phyloP scores from a whole-genome alignment of 2,113 vertebrate genomes.

The Rhipidura dahli region DNA sequence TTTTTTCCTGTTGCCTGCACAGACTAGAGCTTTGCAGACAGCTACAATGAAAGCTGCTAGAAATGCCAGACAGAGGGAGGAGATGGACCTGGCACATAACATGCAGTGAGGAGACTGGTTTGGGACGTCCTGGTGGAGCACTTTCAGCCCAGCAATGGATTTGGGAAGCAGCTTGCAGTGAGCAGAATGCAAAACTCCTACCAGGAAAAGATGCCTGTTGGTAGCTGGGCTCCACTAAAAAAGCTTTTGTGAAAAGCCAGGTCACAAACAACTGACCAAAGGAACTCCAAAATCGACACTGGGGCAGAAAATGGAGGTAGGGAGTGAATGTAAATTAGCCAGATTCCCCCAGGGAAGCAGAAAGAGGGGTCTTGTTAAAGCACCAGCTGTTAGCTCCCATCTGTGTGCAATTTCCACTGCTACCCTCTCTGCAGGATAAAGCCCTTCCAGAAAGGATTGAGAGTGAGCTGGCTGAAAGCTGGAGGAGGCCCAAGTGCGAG shows the following conservation, averaged over 20 bases:
- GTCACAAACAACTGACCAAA: neutral
- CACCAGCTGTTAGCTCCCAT: constrained; percentile 23
- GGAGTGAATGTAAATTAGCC: neutral
- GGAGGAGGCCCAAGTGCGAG: constrained; percentile 4
- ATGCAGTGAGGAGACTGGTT: neutral
- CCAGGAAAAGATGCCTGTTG: neutral
- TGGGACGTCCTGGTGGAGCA: neutral
- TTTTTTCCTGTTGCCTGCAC: neutral
- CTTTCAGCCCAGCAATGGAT: neutral
- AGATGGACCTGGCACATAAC: neutral
- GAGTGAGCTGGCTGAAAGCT: neutral
- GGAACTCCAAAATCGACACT: neutral
- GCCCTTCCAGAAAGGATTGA: neutral
- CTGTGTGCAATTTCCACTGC: constrained; percentile 21
- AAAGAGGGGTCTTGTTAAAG: neutral
- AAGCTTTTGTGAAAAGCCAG: neutral
- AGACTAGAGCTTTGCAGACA: neutral
- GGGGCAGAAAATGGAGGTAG: neutral
- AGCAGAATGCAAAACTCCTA: neutral
- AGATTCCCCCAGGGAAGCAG: neutral
- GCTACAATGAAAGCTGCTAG: neutral
- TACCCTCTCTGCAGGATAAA: neutral
- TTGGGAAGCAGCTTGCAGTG: neutral
- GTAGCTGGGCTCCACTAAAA: neutral
- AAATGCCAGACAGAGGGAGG: neutral